Base-by-base conservation (phyloP, 2,797 vertebrate species). In the Aselliscus stoliczkanus region DNA sequence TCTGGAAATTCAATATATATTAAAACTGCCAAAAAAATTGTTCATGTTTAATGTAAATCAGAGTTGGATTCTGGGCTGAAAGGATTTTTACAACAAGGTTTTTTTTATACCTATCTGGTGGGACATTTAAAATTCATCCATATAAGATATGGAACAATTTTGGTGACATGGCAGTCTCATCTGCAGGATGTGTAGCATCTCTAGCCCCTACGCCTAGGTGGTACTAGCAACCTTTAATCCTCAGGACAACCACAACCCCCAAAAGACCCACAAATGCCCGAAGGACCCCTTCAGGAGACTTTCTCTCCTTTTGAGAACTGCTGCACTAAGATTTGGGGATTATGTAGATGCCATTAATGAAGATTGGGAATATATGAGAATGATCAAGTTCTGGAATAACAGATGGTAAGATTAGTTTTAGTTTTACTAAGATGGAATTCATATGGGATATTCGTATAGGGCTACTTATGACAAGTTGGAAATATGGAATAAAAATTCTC, bases 1-100 rank as follows among this genome's bases (percentile, higher is more conserved):
- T 95, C 88, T 97, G 47, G 25, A 94, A 88, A 84, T 92, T 80
- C 39, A 88, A 20, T 73, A 52, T 84, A 67, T 90, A 58, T 62
- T 87, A 79, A 96, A 93, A 92, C 10, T 73, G 50, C 54, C 64
- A 83, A 83, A 83, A 83, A 86, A 93, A 39, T 60, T 86, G 44
- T 96, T 92, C n/a, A 47, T 75, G 42, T 50, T 89, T 87, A 64
- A 94, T 65, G 31, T 77, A 64, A 93, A 96, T 91, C 44, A 73
- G 56, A 83, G 27, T 90, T 83, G 70, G 27, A 80, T 34, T 90
- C 44, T 58, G 67, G 42, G 39, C 23, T 88, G 29, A 87, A 64
- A 23, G 25, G 58, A 50, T 67, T 90, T 44, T 62, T 81, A 15
- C 34, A 76, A 58, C 21, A 69, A 42, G 7, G 1, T 5, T 6